Conservation (phyloP, 2,113 vertebrate genomes). For the Lutjanus erythropterus region DNA sequence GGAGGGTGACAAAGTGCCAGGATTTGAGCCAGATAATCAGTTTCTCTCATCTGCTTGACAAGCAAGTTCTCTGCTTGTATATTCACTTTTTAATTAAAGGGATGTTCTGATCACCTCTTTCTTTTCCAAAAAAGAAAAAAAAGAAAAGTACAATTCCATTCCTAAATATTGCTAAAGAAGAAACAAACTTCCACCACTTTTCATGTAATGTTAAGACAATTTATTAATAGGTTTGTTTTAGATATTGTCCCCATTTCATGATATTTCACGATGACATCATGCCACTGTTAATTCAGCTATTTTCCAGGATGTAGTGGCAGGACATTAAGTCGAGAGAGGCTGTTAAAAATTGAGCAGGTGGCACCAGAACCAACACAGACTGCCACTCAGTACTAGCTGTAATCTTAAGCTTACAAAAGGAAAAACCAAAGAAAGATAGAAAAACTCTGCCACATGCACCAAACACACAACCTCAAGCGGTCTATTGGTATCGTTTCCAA, state of each 20-base stretch:
- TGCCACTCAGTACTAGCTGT: conserved; percentile 40
- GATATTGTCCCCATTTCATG: conserved; percentile 3
- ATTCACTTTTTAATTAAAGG: background rate
- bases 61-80: background rate
- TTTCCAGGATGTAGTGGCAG: conserved; percentile 40
- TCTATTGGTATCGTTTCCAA: background rate
- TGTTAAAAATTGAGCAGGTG: conserved; percentile 60
- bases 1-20: too few relatives aligned
- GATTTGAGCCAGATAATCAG: background rate
- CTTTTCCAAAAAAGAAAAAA: background rate
- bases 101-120: background rate
- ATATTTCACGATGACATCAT: background rate
- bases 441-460: background rate
- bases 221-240: conserved; percentile 11
- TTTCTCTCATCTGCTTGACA: background rate
- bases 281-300: conserved; percentile 10
- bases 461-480: background rate
- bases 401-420: conserved; percentile 46
- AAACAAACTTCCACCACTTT: background rate
- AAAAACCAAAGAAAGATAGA: background rate
- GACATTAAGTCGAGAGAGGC: conserved; percentile 25
- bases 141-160: background rate
- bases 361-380: conserved; percentile 42
- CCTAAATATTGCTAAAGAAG: background rate
- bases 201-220: background rate